Evolutionary conservation across 2,888 invertebrate genomes (phyloP).

Genomic region (Calliopum simillimum): DNA sequence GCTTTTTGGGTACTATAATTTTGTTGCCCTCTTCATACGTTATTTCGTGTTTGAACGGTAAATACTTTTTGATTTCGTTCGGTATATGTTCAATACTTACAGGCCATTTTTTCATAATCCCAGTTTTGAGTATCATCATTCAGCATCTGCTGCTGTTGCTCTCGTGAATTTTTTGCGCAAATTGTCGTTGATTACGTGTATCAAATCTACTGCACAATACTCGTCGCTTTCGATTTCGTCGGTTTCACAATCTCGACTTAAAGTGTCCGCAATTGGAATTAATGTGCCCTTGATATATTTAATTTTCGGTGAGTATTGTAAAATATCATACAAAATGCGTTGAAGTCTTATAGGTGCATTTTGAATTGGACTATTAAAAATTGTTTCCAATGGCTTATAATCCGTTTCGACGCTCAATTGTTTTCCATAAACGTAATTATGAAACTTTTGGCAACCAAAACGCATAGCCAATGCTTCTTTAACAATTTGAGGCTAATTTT

Average conservation of each 20-base stretch:
- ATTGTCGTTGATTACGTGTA: conserved; percentile 21
- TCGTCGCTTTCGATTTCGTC: too few relatives aligned
- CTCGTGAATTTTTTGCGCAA: conserved; percentile 25
- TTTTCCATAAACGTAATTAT: conserved; percentile 55
- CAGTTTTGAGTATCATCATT: too few relatives aligned
- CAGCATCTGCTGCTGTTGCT: too few relatives aligned
- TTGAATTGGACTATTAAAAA: conserved; percentile 48
- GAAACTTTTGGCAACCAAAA: conserved; percentile 55
- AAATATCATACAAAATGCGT: conserved; percentile 48
- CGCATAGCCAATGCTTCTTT: conserved; percentile 55
- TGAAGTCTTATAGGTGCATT: conserved; percentile 46
- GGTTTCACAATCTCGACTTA: conserved; percentile 46
- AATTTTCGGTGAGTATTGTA: conserved; percentile 48
- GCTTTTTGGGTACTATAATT: too few relatives aligned
- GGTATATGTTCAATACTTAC: too few relatives aligned
- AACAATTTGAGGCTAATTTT: conserved; percentile 31
- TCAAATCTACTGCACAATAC: conserved; percentile 23
- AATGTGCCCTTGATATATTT: conserved; percentile 49
- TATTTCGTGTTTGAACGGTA: too few relatives aligned
- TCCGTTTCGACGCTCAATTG: conserved; percentile 48
- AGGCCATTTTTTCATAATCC: too few relatives aligned
- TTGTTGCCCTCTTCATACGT: too few relatives aligned
- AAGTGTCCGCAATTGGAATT: conserved; percentile 46
- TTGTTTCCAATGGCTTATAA: too few relatives aligned
- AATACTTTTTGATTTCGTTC: too few relatives aligned